These are phyloP conservation scores for Gadopsis bispinosus DNA, from an alignment of 2,797 vertebrate genomes.

Conservation along the genomic window DNA sequence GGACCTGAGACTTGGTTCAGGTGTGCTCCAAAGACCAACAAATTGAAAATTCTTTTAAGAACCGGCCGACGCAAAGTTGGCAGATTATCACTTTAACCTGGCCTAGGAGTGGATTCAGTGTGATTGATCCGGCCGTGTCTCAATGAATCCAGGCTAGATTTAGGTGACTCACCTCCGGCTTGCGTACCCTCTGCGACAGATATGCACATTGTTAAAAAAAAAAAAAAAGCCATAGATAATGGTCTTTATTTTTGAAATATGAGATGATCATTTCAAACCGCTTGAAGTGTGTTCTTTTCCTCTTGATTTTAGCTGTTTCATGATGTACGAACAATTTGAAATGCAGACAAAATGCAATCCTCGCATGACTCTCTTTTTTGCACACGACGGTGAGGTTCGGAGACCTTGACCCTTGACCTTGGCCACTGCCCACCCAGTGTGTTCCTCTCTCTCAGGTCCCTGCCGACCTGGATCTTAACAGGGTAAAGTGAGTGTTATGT, in stretches of 20 bases:
- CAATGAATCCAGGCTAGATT: conserved; percentile 19
- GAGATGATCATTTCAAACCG: conserved; percentile 68
- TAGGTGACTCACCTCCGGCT: conserved; percentile 43
- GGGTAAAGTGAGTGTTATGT: conserved; percentile 96
- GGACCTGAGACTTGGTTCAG: conserved; percentile 12
- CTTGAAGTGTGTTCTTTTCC: conserved; percentile 65
- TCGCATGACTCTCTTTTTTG: conserved; percentile 74
- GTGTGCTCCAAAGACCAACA: background rate
- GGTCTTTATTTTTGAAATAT: conserved; percentile 75
- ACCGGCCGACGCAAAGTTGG: background rate
- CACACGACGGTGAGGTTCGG: conserved; percentile 73
- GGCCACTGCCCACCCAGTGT: conserved; percentile 72
- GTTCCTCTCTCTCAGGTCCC: conserved; percentile 88
- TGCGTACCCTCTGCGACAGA: conserved; percentile 64
- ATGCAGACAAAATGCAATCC: conserved; percentile 75
- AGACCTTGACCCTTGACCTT: conserved; percentile 65
- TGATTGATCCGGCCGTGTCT: conserved; percentile 20
- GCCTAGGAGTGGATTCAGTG: background rate
- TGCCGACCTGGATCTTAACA: conserved; percentile 91
- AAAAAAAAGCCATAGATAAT: conserved; percentile 70
- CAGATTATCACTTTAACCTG: conserved; percentile 28
- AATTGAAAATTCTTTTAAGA: background rate
- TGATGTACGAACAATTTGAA: conserved; percentile 57
- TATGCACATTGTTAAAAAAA: conserved; percentile 72
- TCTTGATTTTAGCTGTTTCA: conserved; percentile 58